A percentile compares a stretch with the other conserved stretches of the same genome.
Evolutionary conservation across 2,113 vertebrate genomes (phyloP).

Genomic region (Acrocephalus arundinaceus): DNA sequence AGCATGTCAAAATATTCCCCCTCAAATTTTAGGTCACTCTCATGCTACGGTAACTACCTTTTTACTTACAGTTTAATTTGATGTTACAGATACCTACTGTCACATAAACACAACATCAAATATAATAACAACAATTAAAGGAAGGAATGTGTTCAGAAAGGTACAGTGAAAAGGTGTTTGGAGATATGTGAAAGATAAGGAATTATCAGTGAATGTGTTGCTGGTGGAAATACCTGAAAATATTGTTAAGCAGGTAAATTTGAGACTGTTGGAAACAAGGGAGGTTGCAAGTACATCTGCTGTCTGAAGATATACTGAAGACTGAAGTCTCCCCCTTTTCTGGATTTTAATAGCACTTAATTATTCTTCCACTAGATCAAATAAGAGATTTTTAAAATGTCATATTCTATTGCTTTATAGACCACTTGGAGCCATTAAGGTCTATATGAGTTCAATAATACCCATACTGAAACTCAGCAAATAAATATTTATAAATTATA

Average conservation of each 20-base stretch:
- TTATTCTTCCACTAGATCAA: not conserved
- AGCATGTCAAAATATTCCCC: not conserved
- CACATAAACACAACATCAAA: not conserved
- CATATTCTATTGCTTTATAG: not conserved
- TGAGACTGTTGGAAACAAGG: not conserved
- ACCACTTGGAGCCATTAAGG: slow-evolving; percentile 1
- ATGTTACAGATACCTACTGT: not conserved
- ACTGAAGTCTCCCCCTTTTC: not conserved
- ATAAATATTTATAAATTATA: slow-evolving; percentile 65
- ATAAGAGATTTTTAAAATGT: not conserved
- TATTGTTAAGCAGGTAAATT: not conserved
- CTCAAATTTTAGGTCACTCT: not conserved
- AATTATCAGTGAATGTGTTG: not conserved
- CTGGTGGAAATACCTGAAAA: not conserved
- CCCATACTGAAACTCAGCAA: slow-evolving; percentile 17
- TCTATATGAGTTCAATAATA: slow-evolving; percentile 28
- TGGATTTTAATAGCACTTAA: slow-evolving; percentile 9
- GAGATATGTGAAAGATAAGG: not conserved
- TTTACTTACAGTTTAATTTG: not conserved
- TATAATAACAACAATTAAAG: not conserved
- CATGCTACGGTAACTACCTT: not conserved
- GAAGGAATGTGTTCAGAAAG: not conserved
- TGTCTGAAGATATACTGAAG: too few species aligned
- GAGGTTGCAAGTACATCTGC: not conserved
- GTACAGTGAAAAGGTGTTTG: not conserved